A percentile compares a stretch with the other conserved stretches of the same genome.
Evolutionary conservation across 2,797 vertebrate species (phyloP).

Genomic region (Phalloptychus januarius): DNA sequence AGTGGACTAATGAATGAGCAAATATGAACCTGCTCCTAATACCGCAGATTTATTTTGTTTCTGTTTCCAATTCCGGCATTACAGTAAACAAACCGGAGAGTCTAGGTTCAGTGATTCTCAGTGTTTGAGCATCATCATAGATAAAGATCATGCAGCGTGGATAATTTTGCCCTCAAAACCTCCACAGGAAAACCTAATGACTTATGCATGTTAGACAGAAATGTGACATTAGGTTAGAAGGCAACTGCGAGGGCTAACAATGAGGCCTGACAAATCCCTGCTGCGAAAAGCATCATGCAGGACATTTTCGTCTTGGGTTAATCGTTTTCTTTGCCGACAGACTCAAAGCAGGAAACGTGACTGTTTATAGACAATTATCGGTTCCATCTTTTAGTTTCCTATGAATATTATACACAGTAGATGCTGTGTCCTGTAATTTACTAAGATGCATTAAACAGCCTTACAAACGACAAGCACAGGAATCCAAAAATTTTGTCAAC

Average conservation of each 20-base stretch:
- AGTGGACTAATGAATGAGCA: slow-evolving; percentile 64
- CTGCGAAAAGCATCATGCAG: not conserved
- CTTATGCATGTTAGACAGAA: slow-evolving; percentile 8
- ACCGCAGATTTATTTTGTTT: slow-evolving; percentile 36
- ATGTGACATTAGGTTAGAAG: not conserved
- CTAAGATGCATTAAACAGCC: not conserved
- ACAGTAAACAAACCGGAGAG: slow-evolving; percentile 10
- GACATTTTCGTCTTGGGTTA: not conserved
- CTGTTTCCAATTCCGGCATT: slow-evolving; percentile 22
- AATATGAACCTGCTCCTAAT: slow-evolving; percentile 44
- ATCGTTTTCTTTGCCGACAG: not conserved
- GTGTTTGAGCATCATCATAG: not conserved
- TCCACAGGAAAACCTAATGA: slow-evolving; percentile 4
- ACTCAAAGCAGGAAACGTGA: not conserved
- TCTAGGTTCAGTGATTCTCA: slow-evolving; percentile 22
- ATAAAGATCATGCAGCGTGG: slow-evolving; percentile 18
- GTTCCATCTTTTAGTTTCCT: not conserved
- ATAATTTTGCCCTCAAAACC: slow-evolving; percentile 25
- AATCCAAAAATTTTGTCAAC: not conserved
- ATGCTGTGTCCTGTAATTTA: not conserved
- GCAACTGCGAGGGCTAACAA: too few relatives aligned
- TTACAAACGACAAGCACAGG: not conserved
- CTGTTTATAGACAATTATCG: not conserved
- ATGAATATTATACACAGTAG: not conserved
- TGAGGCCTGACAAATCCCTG: not conserved